Conservation (phyloP, 2,888 invertebrate genomes). For the Ceriagrion tenellum region DNA sequence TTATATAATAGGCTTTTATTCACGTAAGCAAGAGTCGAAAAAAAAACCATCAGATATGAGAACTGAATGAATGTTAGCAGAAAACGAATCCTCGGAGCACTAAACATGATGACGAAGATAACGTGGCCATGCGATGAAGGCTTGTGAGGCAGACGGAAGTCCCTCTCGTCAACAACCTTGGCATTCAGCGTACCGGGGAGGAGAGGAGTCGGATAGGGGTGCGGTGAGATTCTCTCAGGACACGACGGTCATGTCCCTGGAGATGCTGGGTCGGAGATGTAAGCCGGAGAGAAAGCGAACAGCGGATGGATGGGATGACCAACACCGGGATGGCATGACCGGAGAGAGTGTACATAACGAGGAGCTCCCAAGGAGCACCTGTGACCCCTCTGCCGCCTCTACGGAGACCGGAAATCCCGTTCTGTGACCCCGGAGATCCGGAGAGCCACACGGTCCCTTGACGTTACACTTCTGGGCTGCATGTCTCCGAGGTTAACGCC, state of each 20-base stretch:
- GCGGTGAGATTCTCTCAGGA: neutral
- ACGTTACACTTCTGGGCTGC: neutral
- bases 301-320: neutral
- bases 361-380: slow-evolving; percentile 51
- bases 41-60: too few relatives aligned
- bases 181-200: neutral
- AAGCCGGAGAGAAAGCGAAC: neutral
- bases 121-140: too few relatives aligned
- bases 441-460: neutral
- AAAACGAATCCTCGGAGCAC: too few relatives aligned
- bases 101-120: too few relatives aligned
- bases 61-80: too few relatives aligned
- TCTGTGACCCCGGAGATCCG: slow-evolving; percentile 44
- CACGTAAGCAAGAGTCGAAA: too few relatives aligned
- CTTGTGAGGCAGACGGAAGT: neutral
- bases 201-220: neutral
- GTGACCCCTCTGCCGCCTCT: slow-evolving; percentile 45
- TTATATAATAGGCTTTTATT: too few relatives aligned
- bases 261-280: neutral
- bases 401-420: slow-evolving; percentile 61
- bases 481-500: neutral
- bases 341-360: slow-evolving; percentile 49
- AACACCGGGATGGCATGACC: neutral
- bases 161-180: neutral
- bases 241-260: neutral